Conservation (phyloP, 2,888 invertebrate species). For the Brenthis daphne region DNA sequence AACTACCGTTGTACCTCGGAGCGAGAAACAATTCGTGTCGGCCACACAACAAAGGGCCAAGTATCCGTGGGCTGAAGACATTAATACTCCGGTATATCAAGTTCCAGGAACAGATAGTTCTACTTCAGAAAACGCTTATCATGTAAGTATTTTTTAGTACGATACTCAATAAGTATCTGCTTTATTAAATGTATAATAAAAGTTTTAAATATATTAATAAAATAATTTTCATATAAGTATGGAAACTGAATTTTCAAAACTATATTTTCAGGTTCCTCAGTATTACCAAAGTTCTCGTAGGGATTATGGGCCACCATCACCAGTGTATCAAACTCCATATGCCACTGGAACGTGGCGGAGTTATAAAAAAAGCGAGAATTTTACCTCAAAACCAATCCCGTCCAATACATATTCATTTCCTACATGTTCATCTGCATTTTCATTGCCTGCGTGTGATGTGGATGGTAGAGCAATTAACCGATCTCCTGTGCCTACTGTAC, state of each 20-base stretch:
- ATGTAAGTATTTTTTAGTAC: slow-evolving; percentile 54
- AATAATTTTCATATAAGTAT: neutral
- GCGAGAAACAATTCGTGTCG: slow-evolving; percentile 71
- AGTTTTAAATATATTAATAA: no score
- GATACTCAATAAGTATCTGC: neutral
- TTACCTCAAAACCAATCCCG: slow-evolving; percentile 48
- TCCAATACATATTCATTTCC: slow-evolving; percentile 65
- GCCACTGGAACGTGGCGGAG: slow-evolving; percentile 65
- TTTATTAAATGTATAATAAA: no score
- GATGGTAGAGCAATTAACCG: slow-evolving; percentile 53
- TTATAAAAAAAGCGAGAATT: slow-evolving; percentile 63
- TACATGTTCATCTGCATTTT: slow-evolving; percentile 72
- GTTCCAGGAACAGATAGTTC: slow-evolving; percentile 76
- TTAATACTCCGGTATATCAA: slow-evolving; percentile 66
- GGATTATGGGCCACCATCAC: slow-evolving; percentile 72
- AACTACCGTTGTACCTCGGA: slow-evolving; percentile 75
- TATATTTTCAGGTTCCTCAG: slow-evolving; percentile 63
- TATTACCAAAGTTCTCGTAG: slow-evolving; percentile 62
- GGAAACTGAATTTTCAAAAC: neutral
- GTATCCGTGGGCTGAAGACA: slow-evolving; percentile 76
- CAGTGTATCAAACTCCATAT: slow-evolving; percentile 77
- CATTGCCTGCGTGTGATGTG: slow-evolving; percentile 67
- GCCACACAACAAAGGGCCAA: slow-evolving; percentile 75
- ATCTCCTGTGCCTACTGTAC: slow-evolving; percentile 62
- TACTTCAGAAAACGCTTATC: slow-evolving; percentile 75